Evolutionary conservation across 2,797 vertebrate genomes (phyloP), one percentile per base, ranked within the genome.

Genomic region (Falco naumanni): DNA sequence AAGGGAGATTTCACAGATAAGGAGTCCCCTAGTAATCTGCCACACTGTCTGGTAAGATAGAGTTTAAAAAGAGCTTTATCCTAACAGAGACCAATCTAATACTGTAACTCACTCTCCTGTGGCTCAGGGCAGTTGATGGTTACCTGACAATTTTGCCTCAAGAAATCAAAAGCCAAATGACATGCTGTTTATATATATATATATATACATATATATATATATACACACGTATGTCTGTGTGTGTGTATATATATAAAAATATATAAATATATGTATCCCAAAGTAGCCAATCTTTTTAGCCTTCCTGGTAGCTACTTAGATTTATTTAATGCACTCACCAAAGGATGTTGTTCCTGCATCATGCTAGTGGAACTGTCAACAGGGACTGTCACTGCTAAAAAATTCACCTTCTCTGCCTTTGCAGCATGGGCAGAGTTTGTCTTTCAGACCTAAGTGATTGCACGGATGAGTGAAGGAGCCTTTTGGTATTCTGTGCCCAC

Each of bases 1-100:
- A 86, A 64, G 63, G 41, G 45, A 76, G 80, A 90, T 95, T 91
- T 89, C 74, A 79, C 63, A 90, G 85, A 88, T 72, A 74, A 87
- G 70, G 63, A 69, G 26, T 51, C 31, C 21, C 61, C 14, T 41
- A 51, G 25, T 81, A 61, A 60, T 82, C 77, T 89, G 47, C 41
- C 11, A 3, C 0, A 0, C 19, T 76, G 16, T 63, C 66, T 61
- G 82, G 37, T 43, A 57, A 72, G 37, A 41, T 24, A 75, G 0
- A 72, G 43, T 77, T 83, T 43, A 45, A 91, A 79, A 82, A 45
- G 14, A 93, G 5, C 16, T 78, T 69, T 78, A 65, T 59, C 9
- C 10, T 47, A 53, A 61, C 0, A 1, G 69, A 84, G n/a, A 86
- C 43, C 5, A 84, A 66, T 33, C 18, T 54, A 17, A 76, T 79